phyloP scores from a whole-genome alignment of 2,113 vertebrate species.

The Bettongia penicillata region DNA sequence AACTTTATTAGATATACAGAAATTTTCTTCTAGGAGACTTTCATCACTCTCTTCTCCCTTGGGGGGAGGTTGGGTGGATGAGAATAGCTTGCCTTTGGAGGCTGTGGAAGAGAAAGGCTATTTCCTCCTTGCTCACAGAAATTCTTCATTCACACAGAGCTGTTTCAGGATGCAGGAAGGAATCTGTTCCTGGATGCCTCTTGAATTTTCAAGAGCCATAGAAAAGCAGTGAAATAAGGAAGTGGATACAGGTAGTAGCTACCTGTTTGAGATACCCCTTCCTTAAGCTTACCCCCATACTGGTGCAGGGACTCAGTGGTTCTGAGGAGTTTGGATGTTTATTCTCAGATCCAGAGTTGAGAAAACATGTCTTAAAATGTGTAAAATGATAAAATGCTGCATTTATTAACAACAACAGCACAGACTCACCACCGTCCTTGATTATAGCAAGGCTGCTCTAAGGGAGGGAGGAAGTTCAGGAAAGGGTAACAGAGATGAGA shows the following conservation, averaged over 20 bases:
- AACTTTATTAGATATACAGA: neutral
- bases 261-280: neutral
- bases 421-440: neutral
- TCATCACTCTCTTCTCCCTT: neutral
- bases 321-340: neutral
- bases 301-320: neutral
- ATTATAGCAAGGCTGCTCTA: neutral
- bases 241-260: too few species aligned
- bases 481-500: neutral
- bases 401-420: neutral
- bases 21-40: neutral
- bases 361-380: neutral
- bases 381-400: neutral
- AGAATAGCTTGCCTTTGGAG: neutral
- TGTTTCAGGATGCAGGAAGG: neutral
- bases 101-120: neutral
- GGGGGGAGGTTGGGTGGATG: neutral
- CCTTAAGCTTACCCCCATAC: neutral
- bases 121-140: neutral
- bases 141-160: neutral
- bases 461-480: neutral
- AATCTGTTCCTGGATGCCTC: neutral
- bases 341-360: neutral
- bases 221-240: neutral
- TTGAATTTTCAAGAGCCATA: neutral